Percentiles rank a stretch among this genome's conserved stretches.
phyloP scores from a whole-genome alignment of 2,888 invertebrate genomes.

The Acrocera orbiculus region DNA sequence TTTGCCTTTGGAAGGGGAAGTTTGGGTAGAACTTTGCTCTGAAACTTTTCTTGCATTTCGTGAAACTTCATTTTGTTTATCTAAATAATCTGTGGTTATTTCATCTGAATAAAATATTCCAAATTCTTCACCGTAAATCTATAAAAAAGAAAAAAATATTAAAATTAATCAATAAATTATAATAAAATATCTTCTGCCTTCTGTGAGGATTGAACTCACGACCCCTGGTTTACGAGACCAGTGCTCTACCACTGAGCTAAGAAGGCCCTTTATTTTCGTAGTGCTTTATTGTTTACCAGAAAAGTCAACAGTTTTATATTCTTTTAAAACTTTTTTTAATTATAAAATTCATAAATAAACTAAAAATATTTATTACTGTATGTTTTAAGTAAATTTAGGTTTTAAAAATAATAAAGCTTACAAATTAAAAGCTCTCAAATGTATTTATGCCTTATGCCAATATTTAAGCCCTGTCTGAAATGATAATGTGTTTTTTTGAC shows the following conservation, averaged over 20 bases:
- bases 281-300: too few relatives aligned
- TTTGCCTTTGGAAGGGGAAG: conserved; percentile 60
- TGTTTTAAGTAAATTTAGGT: too few relatives aligned
- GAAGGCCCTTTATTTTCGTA: conserved; percentile 4
- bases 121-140: conserved; percentile 78
- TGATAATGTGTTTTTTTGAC: too few relatives aligned
- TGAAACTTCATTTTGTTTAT: too few relatives aligned
- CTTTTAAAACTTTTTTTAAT: too few relatives aligned
- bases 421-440: too few relatives aligned
- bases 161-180: conserved; percentile 1
- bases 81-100: conserved; percentile 30
- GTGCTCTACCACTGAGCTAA: conserved; percentile 14
- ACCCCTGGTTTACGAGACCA: conserved; percentile 14
- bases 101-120: conserved; percentile 44
- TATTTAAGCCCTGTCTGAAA: too few relatives aligned
- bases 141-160: conserved; percentile 9
- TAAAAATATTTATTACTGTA: too few relatives aligned
- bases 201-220: conserved; percentile 14
- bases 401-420: too few relatives aligned
- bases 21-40: conserved; percentile 60
- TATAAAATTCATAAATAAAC: too few relatives aligned
- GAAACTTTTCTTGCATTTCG: conserved; percentile 52
- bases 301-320: too few relatives aligned
- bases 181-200: conserved; percentile 8
- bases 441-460: too few relatives aligned